Evolutionary conservation across 2,113 vertebrate species (phyloP).

Genomic region (Myiopsitta monachus): DNA sequence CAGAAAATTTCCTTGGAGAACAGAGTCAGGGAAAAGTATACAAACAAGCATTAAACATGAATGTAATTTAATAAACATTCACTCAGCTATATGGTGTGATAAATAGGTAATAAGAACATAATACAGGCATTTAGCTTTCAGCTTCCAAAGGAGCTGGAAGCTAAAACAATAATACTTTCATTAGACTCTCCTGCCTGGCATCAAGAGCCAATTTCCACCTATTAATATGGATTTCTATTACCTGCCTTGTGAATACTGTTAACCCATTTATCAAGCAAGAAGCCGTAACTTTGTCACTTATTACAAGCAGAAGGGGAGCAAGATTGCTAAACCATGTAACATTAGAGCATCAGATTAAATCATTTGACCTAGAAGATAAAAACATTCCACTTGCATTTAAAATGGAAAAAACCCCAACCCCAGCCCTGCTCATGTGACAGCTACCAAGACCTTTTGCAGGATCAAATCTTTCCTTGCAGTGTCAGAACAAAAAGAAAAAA

Average conservation of each 20-base stretch:
- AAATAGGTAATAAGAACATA: slow-evolving; percentile 61
- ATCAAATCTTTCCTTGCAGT: slow-evolving; percentile 18
- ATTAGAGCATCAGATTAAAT: slow-evolving; percentile 62
- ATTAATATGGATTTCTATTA: slow-evolving; percentile 60
- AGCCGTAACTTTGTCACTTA: slow-evolving; percentile 45
- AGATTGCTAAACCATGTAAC: slow-evolving; percentile 48
- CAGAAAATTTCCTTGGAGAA: slow-evolving; percentile 68
- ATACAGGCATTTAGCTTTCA: slow-evolving; percentile 50
- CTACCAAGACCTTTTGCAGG: slow-evolving; percentile 24
- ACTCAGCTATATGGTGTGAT: slow-evolving; percentile 56
- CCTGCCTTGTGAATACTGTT: slow-evolving; percentile 58
- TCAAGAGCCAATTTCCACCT: slow-evolving; percentile 61
- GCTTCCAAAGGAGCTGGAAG: slow-evolving; percentile 57
- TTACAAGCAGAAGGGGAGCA: slow-evolving; percentile 48
- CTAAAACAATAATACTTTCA: slow-evolving; percentile 63
- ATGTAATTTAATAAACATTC: slow-evolving; percentile 65
- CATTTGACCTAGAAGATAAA: slow-evolving; percentile 67
- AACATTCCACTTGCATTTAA: slow-evolving; percentile 35
- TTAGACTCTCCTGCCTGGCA: slow-evolving; percentile 57
- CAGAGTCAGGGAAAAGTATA: slow-evolving; percentile 47
- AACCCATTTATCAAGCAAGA: slow-evolving; percentile 56
- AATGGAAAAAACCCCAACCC: background rate
- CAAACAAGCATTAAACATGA: slow-evolving; percentile 64
- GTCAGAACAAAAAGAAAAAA: background rate
- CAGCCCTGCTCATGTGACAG: background rate